Percentiles rank a stretch among this genome's conserved stretches.
Evolutionary conservation across 53 echinoderm and acorn worm species (phyloP).

Genomic region (Echinarachnius parma): DNA sequence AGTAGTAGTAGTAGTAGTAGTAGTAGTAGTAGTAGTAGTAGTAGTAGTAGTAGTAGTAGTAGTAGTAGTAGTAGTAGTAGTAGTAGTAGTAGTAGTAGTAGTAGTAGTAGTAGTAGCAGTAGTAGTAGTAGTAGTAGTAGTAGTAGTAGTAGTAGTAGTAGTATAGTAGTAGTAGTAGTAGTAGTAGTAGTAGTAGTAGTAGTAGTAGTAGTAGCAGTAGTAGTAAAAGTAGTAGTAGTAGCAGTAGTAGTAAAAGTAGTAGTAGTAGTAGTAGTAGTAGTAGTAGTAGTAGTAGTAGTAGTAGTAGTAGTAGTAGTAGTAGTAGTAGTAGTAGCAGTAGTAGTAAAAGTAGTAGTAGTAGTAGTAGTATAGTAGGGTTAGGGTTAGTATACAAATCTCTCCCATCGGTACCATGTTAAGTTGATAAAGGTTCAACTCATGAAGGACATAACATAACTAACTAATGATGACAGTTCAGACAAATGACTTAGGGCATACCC

Average conservation of each 20-base stretch:
- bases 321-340: no score
- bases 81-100: neutral
- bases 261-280: no score
- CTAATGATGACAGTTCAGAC: no score
- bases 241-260: neutral
- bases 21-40: neutral
- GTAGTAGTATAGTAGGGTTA: no score
- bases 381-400: neutral
- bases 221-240: neutral
- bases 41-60: neutral
- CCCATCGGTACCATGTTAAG: no score
- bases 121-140: neutral
- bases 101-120: neutral
- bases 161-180: no score
- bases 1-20: neutral
- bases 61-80: neutral
- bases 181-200: neutral
- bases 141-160: neutral
- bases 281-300: no score
- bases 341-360: no score
- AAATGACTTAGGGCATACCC: no score
- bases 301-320: no score
- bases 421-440: no score
- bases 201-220: neutral
- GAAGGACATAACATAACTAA: no score